A percentile compares a stretch with the other conserved stretches of the same genome.
Evolutionary conservation across 1,140 invertebrate species (phyloP).

Genomic region (Drosophila teissieri): DNA sequence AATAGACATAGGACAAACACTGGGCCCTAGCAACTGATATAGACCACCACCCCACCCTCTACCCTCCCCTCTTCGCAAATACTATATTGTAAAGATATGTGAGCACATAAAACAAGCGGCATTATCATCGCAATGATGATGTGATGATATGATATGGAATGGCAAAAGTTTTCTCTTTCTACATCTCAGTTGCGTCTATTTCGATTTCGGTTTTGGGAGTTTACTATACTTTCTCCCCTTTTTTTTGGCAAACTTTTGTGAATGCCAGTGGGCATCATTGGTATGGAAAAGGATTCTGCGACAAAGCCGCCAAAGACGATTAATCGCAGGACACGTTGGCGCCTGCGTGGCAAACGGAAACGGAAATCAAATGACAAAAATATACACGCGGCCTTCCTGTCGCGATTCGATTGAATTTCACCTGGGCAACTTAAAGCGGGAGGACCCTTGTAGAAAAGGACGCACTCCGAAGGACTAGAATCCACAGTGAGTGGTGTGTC

Average conservation of each 20-base stretch:
- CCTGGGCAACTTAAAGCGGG: slow-evolving; percentile 49
- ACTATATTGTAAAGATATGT: slow-evolving; percentile 61
- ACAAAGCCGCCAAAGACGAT: slow-evolving; percentile 69
- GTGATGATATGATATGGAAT: slow-evolving; percentile 83
- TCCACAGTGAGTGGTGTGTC: slow-evolving; percentile 1
- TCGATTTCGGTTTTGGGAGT: slow-evolving; percentile 20
- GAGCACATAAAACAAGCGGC: slow-evolving; percentile 75
- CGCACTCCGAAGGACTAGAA: slow-evolving; percentile 16
- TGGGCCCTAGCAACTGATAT: slow-evolving; percentile 30
- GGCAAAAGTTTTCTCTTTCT: slow-evolving; percentile 71
- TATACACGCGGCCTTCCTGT: slow-evolving; percentile 7
- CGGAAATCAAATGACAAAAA: slow-evolving; percentile 53
- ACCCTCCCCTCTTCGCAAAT: slow-evolving; percentile 10
- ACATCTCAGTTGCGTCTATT: slow-evolving; percentile 5
- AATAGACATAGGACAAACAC: slow-evolving; percentile 20
- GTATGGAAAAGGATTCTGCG: slow-evolving; percentile 39
- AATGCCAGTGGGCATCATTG: slow-evolving; percentile 4
- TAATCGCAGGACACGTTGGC: slow-evolving; percentile 69
- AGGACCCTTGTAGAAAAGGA: slow-evolving; percentile 2
- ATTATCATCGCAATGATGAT: slow-evolving; percentile 81
- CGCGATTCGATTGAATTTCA: slow-evolving; percentile 20
- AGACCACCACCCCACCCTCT: background rate
- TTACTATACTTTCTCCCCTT: slow-evolving; percentile 9
- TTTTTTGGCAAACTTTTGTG: slow-evolving; percentile 67
- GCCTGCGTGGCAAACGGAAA: slow-evolving; percentile 60